Base-by-base conservation (phyloP, 2,888 invertebrate species). In the Nomada ferruginata region DNA sequence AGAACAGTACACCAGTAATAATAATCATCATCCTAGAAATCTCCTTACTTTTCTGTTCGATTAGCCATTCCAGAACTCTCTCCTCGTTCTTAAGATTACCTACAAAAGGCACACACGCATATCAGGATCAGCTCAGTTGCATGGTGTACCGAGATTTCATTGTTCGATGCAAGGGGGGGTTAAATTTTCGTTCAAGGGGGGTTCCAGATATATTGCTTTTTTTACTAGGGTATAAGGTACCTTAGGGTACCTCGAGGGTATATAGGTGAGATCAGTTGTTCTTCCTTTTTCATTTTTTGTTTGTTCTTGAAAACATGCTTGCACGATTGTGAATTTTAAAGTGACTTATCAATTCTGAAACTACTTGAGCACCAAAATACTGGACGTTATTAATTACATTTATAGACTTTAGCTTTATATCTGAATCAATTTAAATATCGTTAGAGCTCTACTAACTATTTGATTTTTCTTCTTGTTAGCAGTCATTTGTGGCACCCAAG, bases 41-140 rank as follows among this genome's bases (percentile, higher is more conserved):
- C 92, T 95, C 96, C 98, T 98, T 98, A 98, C 98, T 97, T 97
- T 98, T 97, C 96, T 98, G 98, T 95, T 97, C 97, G 95, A 97
- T 96, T 95, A 98, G 97, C 98, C 98, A 98, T 96, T 97, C 97
- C 96, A 98, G 96, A 95, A 98, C 98, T 96, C 97, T 97, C 95
- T 97, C 97, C 96, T 98, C 97, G 94, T 97, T 97, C 96, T 96
- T 97, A 96, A 98, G 97, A 96, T 98, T 97, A 96, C 98, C 98
- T 98, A 96, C 95, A 96, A 95, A 94, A 94, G 88, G 87, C 87
- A 88, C 89, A 88, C 85, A 88, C 80, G 88, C 87, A 87, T 85
- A 89, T 88, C 87, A 88, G 80, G 85, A 85, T 88, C 84, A 84
- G 79, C 82, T 74, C 68, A 76, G 55, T 84, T 76, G 72, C 52